Evolutionary conservation across 2,888 invertebrate genomes (phyloP).

Genomic region (Carpatolechia fugitivella): DNA sequence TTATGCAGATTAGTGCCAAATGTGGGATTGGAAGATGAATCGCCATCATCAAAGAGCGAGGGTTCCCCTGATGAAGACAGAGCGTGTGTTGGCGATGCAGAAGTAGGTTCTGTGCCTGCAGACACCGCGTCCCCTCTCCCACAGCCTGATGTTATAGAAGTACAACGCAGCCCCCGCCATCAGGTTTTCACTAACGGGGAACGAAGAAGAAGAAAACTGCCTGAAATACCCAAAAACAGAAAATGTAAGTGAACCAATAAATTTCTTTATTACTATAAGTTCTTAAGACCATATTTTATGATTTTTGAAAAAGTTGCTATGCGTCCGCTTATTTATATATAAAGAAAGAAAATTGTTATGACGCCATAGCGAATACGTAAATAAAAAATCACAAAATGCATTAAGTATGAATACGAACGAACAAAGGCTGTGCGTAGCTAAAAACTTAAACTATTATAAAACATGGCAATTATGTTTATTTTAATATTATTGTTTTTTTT

Average conservation of each 20-base stretch:
- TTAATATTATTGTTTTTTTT: too few species aligned
- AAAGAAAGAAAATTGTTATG: too few species aligned
- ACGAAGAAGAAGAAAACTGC: conserved; percentile 88
- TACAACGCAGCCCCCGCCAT: conserved; percentile 58
- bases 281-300: too few species aligned
- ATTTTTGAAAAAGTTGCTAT: too few species aligned
- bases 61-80: conserved; percentile 82
- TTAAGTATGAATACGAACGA: too few species aligned
- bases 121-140: conserved; percentile 48
- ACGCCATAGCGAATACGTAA: too few species aligned
- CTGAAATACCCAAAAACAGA: conserved; percentile 93
- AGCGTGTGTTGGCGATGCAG: conserved; percentile 78
- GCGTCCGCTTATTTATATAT: too few species aligned
- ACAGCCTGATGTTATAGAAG: conserved; percentile 47
- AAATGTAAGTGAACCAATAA: conserved; percentile 82
- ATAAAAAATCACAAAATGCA: too few species aligned
- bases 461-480: too few species aligned
- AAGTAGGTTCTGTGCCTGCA: conserved; percentile 43
- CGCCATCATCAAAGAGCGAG: conserved; percentile 88
- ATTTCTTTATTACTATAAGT: not conserved
- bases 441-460: too few species aligned
- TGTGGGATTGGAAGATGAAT: conserved; percentile 89
- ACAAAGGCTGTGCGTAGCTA: too few species aligned
- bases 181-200: conserved; percentile 73
- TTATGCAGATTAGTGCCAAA: conserved; percentile 88